A percentile compares a stretch with the other conserved stretches of the same genome.
Evolutionary conservation across 23 tunicate genomes (phyloP).

Genomic region (Phallusia fumigata): DNA sequence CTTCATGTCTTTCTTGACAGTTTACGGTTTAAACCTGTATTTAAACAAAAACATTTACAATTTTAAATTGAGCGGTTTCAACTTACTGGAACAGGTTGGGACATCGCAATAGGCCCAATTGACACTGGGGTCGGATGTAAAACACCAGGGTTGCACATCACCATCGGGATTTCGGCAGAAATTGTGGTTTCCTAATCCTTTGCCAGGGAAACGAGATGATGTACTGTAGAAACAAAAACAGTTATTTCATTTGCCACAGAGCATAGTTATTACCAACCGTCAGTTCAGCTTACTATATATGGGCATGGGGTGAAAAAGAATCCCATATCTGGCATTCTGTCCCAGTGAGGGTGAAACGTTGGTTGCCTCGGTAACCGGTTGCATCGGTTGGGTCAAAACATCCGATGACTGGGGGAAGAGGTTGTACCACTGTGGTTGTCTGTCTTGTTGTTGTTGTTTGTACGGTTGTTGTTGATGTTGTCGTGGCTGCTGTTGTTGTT

Average conservation of each 20-base stretch:
- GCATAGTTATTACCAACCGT: too few relatives aligned
- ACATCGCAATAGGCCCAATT: constrained; percentile 68
- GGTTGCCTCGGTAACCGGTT: constrained; percentile 32
- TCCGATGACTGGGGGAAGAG: background rate
- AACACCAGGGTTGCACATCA: constrained; percentile 54
- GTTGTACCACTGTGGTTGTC: background rate
- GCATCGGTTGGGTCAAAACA: constrained; percentile 32
- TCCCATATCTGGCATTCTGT: constrained; percentile 37
- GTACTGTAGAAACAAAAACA: constrained; percentile 29
- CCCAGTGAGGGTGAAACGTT: constrained; percentile 13
- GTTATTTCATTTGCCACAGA: too few relatives aligned
- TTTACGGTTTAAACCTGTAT: too few relatives aligned
- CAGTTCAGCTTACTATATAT: constrained; percentile 29
- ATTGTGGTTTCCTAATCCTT: constrained; percentile 52
- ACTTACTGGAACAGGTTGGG: constrained; percentile 34
- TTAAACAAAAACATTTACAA: background rate
- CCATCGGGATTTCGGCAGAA: constrained; percentile 69
- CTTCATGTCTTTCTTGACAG: too few relatives aligned
- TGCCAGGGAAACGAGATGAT: constrained; percentile 21
- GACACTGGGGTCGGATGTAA: constrained; percentile 36
- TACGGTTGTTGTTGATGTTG: background rate
- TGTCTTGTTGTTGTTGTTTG: background rate
- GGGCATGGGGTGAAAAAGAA: constrained; percentile 28
- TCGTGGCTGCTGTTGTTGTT: too few relatives aligned
- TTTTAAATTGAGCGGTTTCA: background rate